Percentiles rank a stretch among this genome's conserved stretches.
Evolutionary conservation across 1,140 invertebrate genomes (phyloP).

Genomic region (Bombus terrestris): DNA sequence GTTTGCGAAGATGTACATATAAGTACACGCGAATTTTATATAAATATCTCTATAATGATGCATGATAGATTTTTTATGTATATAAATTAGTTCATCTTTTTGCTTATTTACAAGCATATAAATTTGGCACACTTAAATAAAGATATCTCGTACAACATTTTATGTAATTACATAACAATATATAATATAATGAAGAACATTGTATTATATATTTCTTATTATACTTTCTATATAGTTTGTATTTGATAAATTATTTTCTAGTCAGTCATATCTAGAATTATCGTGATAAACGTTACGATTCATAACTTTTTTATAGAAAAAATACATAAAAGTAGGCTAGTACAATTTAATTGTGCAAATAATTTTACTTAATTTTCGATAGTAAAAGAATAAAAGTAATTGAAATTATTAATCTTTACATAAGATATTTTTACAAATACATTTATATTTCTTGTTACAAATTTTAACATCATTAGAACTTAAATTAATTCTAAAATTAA

Average conservation of each 20-base stretch:
- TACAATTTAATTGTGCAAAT: background rate
- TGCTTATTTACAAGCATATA: conserved; percentile 20
- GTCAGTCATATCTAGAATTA: conserved; percentile 29
- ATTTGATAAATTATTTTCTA: conserved; percentile 42
- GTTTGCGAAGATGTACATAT: background rate
- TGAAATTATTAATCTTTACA: conserved; percentile 22
- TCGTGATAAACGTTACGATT: background rate
- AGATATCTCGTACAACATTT: conserved; percentile 3
- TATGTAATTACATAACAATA: background rate
- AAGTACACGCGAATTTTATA: background rate
- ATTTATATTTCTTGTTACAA: conserved; percentile 27
- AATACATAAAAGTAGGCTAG: conserved; percentile 15
- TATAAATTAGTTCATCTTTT: conserved; percentile 13
- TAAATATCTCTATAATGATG: background rate
- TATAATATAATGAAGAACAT: background rate
- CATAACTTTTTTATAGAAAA: background rate
- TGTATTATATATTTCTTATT: background rate
- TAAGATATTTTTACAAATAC: conserved; percentile 2
- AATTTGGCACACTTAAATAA: conserved; percentile 23
- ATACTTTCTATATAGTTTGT: conserved; percentile 22
- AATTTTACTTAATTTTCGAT: background rate
- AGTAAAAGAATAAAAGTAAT: conserved; percentile 19
- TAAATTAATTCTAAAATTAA: conserved; percentile 14
- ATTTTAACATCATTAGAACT: conserved; percentile 24
- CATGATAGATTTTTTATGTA: background rate